Evolutionary conservation across 1,140 invertebrate species (phyloP), one percentile per base, ranked within the genome.

Genomic region (Nasonia vitripennis): DNA sequence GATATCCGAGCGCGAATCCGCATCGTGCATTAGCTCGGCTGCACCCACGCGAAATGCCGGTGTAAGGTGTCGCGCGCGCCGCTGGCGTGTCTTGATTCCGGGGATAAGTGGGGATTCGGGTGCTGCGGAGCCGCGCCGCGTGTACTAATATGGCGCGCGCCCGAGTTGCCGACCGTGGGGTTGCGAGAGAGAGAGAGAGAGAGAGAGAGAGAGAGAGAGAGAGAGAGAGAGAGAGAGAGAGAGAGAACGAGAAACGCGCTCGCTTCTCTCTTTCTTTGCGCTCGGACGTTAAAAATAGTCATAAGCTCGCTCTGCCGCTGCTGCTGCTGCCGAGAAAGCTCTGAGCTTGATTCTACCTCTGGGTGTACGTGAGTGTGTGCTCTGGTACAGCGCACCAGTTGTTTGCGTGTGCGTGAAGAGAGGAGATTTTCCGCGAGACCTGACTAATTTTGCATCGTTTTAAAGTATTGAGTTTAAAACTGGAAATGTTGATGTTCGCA

Each of bases 71-170:
- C 92, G 88, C 89, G 89, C 87, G 86, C 68, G 62, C 87, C 6
- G 55, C 55, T 62, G 51, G 51, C 12, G 12, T 14, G 12, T 55
- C 51, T 89, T 87, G 90, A 91, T 93, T 92, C 90, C 87, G 89
- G 89, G 89, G 88, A 92, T 91, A 91, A 71, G 91, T 92, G 91
- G 92, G 92, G 93, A 92, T 92, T 90, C 89, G 91, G 55, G 5
- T 62, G 55, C 87, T 12, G 77, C 10, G 77, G 20, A 23, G 88
- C 90, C 82, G 87, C 83, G 45, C 89, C 87, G 89, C 90, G 92
- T 93, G 93, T 90, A 93, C 93, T 93, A 93, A 93, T 93, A 93
- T 93, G 93, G 93, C 92, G 92, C 92, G 92, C 89, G 93, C 90
- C 89, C 89, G 45, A 74, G 71, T 62, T 62, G 34, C 31, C 73